Percentiles rank a stretch among this genome's conserved stretches.
These are phyloP conservation scores for Alosa alosa DNA, from an alignment of 2,113 vertebrate genomes.

Conservation along the genomic window DNA sequence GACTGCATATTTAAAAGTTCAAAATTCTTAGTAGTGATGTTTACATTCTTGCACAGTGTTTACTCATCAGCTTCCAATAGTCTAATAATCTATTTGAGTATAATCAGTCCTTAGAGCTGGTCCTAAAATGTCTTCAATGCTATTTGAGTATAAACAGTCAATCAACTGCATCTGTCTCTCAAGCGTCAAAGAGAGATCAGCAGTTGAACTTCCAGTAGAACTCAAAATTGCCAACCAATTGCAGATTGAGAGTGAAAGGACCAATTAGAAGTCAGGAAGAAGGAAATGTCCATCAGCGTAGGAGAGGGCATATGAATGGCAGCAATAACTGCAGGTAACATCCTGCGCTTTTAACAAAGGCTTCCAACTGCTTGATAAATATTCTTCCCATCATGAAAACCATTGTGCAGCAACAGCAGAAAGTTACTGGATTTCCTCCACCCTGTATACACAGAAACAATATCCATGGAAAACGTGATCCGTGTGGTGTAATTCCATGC, in stretches of 20 bases:
- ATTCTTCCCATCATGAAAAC: not conserved
- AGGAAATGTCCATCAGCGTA: no score
- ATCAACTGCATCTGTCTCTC: not conserved
- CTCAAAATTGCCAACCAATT: not conserved
- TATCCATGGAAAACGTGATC: not conserved
- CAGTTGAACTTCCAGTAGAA: not conserved
- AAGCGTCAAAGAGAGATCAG: not conserved
- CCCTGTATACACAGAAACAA: not conserved
- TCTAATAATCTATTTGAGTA: not conserved
- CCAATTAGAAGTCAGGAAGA: not conserved
- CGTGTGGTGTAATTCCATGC: not conserved
- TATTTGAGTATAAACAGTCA: not conserved
- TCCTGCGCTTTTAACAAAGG: no score
- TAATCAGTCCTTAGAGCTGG: not conserved
- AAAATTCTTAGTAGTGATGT: not conserved
- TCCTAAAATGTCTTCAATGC: no score
- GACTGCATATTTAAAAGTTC: not conserved
- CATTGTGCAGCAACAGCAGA: not conserved
- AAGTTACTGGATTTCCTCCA: not conserved
- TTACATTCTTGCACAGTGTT: not conserved
- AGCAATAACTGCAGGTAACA: no score
- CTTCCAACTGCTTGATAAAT: not conserved
- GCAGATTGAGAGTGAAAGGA: not conserved
- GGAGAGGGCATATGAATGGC: no score
- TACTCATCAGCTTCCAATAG: not conserved